These are phyloP conservation scores for Plecturocebus donacophilus DNA, from an alignment of 2,113 vertebrate genomes.

Conservation along the genomic window DNA sequence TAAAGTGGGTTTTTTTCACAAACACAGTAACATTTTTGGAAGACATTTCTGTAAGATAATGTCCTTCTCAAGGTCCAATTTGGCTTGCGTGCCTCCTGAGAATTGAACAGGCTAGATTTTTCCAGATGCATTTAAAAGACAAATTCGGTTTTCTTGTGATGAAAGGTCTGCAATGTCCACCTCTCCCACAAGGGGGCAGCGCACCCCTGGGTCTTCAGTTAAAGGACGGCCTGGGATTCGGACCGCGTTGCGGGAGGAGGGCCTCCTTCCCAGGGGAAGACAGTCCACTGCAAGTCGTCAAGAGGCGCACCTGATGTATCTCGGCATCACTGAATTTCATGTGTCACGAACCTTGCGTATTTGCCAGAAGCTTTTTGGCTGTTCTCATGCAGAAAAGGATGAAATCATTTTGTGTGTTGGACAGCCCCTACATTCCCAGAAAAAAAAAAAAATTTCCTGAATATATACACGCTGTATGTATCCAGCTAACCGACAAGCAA, in stretches of 20 bases:
- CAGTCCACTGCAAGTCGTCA: background rate
- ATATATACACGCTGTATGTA: background rate
- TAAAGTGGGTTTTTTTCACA: background rate
- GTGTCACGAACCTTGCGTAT: background rate
- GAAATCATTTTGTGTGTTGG: background rate
- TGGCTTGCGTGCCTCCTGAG: background rate
- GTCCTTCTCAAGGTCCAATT: background rate
- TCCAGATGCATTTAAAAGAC: background rate
- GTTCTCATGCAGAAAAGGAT: background rate
- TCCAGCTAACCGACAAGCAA: background rate
- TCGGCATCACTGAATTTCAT: background rate
- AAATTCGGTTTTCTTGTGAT: background rate
- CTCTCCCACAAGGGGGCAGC: slow-evolving; percentile 80
- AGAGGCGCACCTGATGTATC: background rate
- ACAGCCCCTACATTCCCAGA: background rate
- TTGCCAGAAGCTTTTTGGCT: background rate
- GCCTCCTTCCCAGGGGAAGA: background rate
- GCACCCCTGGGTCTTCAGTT: slow-evolving; percentile 44
- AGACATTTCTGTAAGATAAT: background rate
- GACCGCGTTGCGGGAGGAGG: background rate
- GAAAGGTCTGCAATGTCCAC: slow-evolving; percentile 11
- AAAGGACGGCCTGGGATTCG: background rate
- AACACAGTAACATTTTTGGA: background rate
- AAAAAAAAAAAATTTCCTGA: background rate
- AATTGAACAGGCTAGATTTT: background rate